A percentile compares a stretch with the other conserved stretches of the same genome.
phyloP scores from a whole-genome alignment of 2,888 invertebrate species.

The Apamea sordens region DNA sequence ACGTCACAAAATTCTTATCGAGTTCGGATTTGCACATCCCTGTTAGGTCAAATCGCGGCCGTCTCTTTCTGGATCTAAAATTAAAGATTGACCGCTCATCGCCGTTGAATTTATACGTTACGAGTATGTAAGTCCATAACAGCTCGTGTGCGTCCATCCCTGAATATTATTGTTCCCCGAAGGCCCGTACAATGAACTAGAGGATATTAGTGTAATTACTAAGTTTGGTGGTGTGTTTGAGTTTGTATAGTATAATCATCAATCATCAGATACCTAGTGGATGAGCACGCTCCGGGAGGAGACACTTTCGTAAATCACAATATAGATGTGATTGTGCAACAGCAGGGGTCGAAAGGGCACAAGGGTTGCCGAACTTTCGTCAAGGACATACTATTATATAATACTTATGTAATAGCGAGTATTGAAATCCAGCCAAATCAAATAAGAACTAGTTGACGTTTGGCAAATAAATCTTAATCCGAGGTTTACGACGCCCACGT shows the following conservation, averaged over 20 bases:
- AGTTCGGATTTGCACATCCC: constrained; percentile 41
- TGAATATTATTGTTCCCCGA: constrained; percentile 25
- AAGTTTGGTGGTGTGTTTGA: constrained; percentile 4
- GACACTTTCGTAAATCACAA: constrained; percentile 16
- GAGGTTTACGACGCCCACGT: constrained; percentile 41
- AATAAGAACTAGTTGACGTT: constrained; percentile 35
- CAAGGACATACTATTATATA: constrained; percentile 7
- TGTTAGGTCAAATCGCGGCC: constrained; percentile 13
- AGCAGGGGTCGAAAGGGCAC: not conserved
- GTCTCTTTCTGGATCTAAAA: constrained; percentile 12
- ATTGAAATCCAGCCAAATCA: constrained; percentile 25
- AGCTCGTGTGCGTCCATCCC: constrained; percentile 7
- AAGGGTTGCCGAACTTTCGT: constrained; percentile 13
- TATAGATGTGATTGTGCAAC: not conserved
- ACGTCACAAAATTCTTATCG: constrained; percentile 62
- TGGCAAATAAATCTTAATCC: constrained; percentile 39
- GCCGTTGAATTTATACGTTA: constrained; percentile 6
- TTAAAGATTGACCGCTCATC: constrained; percentile 16
- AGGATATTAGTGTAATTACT: constrained; percentile 17
- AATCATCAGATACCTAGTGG: not conserved
- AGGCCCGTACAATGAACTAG: constrained; percentile 12
- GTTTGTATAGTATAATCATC: constrained; percentile 9
- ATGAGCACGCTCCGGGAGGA: not conserved
- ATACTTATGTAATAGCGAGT: constrained; percentile 8
- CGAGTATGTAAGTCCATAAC: constrained; percentile 19